Percentiles rank a stretch among this genome's conserved stretches.
phyloP scores from a whole-genome alignment of 2,113 vertebrate species.

The Emydocephalus ijimae region DNA sequence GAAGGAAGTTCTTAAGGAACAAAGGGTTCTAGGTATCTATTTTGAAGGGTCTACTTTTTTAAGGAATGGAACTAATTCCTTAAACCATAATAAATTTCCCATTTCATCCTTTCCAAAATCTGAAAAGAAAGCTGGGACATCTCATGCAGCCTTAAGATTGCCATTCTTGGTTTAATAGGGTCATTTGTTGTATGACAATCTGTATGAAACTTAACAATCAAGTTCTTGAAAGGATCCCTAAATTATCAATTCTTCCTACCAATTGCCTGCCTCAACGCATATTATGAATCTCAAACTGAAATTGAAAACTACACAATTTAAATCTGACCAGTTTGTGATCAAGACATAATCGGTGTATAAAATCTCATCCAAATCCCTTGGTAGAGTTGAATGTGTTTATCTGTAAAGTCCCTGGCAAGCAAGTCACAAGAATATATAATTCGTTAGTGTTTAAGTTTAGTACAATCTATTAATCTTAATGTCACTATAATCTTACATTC shows the following conservation, averaged over 20 bases:
- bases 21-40: neutral
- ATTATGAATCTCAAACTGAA: neutral
- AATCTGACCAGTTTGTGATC: neutral
- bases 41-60: neutral
- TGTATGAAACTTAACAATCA: neutral
- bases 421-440: neutral
- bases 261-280: neutral
- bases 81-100: neutral
- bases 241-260: neutral
- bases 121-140: neutral
- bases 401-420: neutral
- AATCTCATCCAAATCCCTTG: neutral
- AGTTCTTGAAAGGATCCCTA: neutral
- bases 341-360: neutral
- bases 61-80: neutral
- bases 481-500: neutral
- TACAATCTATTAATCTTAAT: neutral
- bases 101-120: neutral
- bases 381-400: neutral
- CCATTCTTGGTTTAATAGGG: neutral
- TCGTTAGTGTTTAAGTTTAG: neutral
- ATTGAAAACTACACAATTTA: neutral
- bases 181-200: neutral
- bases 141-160: neutral
- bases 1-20: neutral